Evolutionary conservation across 2,888 invertebrate species (phyloP).

Genomic region (Phyto melanocephala): DNA sequence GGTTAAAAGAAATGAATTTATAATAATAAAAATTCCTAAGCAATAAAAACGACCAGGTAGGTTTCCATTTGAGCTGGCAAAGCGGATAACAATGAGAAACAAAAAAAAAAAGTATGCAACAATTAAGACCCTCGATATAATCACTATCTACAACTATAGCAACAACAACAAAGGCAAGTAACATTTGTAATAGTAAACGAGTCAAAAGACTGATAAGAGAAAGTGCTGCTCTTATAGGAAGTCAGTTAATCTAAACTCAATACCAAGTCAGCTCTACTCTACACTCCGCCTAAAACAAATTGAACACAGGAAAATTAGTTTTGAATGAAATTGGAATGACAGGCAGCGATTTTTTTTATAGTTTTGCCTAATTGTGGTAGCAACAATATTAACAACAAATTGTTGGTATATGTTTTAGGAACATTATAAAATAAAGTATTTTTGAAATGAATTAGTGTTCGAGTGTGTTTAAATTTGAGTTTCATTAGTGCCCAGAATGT

Average conservation of each 20-base stretch:
- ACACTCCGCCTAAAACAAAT: no score
- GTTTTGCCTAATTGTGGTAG: no score
- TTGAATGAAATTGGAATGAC: no score
- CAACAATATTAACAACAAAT: no score
- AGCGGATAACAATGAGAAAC: slow-evolving; percentile 8
- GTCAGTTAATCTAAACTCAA: slow-evolving; percentile 27
- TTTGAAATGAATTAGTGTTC: no score
- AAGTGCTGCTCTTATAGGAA: slow-evolving; percentile 40
- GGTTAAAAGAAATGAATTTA: slow-evolving; percentile 13
- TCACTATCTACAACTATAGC: background rate
- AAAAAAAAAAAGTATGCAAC: background rate
- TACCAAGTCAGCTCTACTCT: background rate
- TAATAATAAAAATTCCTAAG: slow-evolving; percentile 50
- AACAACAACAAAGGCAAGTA: background rate
- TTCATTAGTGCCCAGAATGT: no score
- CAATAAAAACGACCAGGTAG: slow-evolving; percentile 51
- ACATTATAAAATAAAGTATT: no score
- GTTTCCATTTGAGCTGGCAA: background rate
- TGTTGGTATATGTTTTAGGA: no score
- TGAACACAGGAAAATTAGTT: slow-evolving; percentile 4
- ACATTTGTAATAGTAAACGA: slow-evolving; percentile 58
- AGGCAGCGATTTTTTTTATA: no score
- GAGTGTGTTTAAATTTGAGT: no score
- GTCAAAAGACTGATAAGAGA: slow-evolving; percentile 43
- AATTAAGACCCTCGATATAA: slow-evolving; percentile 5